These are phyloP conservation scores for Strigamia maritima DNA, from an alignment of 2,888 invertebrate genomes.

Conservation along the genomic window DNA sequence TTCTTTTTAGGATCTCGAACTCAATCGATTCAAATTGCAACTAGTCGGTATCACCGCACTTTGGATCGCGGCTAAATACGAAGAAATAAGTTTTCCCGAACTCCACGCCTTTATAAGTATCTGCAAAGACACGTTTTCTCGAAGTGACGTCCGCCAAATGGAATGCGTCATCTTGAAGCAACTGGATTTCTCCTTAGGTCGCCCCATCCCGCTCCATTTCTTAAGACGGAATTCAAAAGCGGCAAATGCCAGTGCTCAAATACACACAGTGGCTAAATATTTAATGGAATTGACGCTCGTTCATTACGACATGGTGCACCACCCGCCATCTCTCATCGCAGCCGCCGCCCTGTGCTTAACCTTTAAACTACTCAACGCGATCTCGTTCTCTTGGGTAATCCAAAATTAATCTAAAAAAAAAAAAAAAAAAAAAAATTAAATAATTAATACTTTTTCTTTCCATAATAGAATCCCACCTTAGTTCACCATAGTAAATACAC, in stretches of 20 bases:
- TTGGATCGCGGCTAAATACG: conserved; percentile 89
- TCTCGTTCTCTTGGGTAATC: conserved; percentile 40
- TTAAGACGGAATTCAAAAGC: conserved; percentile 71
- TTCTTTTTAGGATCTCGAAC: conserved; percentile 61
- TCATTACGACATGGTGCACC: conserved; percentile 71
- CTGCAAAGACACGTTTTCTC: conserved; percentile 80
- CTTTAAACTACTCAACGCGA: conserved; percentile 52
- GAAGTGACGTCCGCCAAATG: conserved; percentile 73
- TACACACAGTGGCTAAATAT: conserved; percentile 84
- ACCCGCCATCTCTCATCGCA: conserved; percentile 78
- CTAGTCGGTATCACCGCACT: conserved; percentile 84
- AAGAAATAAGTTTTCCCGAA: conserved; percentile 87
- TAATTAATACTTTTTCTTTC: not conserved
- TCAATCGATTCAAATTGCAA: conserved; percentile 71
- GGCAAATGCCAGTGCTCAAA: conserved; percentile 59
- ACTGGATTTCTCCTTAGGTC: conserved; percentile 75
- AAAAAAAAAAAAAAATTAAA: no score
- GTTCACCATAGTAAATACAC: conserved; percentile 72
- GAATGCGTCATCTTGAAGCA: conserved; percentile 73
- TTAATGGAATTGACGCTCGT: conserved; percentile 79
- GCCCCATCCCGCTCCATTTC: conserved; percentile 85
- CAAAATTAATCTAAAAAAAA: no score
- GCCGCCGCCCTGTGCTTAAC: conserved; percentile 76
- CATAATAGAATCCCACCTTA: conserved; percentile 73
- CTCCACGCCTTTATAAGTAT: conserved; percentile 85